Base-by-base conservation (phyloP, 2,888 invertebrate genomes). In the Ceriagrion tenellum region DNA sequence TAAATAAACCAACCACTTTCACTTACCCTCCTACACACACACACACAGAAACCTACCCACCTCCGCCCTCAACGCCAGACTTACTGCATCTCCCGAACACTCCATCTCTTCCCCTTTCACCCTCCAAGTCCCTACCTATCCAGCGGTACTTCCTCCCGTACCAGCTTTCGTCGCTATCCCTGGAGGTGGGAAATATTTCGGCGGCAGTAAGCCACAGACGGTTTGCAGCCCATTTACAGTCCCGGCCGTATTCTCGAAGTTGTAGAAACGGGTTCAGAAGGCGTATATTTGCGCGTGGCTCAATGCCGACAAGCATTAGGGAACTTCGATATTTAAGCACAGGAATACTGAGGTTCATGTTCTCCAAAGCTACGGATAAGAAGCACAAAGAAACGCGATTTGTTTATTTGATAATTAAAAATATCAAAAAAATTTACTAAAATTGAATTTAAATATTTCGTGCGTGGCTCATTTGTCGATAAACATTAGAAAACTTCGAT, bases 1-100 rank as follows among this genome's bases (percentile, higher is more conserved):
- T 81, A 81, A 81, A 81, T 81, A 81, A 81, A 81, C 81, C 81
- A 81, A 81, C 81, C 81, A 81, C 81, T 81, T 81, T 81, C 81
- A 81, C 81, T 81, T 81, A 81, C 81, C 81, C 81, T 81, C 81
- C n/a, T 1, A 20, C 20, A 16, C 59, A 20, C 59, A 59, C 59
- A 20, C 3, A 59, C 59, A 8, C 12, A 16, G 3, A 4, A 8
- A 26, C 23, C 69, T n/a, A 63, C 63, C 18, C 63, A 63, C 63
- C 69, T 69, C 26, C 69, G 59, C 59, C 20, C 59, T 20, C 59
- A 26, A 23, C 81, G 35, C 35, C 81, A 81, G 81, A n/a, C 81
- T 35, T 69, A 59, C 59, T 12, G n/a, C 26, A 26, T n/a, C 81
- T 81, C 69, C 69, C n/a, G n/a, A n/a, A n/a, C 81, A 81, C 35